Conservation (phyloP, 1,140 invertebrate genomes). For the Drosophila nikananu region DNA sequence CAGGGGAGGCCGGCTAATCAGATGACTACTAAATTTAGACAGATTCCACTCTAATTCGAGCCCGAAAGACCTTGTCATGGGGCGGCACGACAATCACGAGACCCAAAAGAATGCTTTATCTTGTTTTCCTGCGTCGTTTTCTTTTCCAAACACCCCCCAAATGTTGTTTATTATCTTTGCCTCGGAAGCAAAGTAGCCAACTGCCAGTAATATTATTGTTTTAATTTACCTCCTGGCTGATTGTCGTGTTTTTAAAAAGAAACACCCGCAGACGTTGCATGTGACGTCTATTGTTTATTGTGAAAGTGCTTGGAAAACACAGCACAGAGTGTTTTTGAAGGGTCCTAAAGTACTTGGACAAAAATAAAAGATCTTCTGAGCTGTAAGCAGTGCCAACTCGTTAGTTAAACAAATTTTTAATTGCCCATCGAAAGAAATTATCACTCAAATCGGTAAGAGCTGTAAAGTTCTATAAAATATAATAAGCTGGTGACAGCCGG, state of each 20-base stretch:
- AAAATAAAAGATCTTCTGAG: background rate
- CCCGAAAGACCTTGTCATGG: slow-evolving; percentile 25
- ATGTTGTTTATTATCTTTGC: slow-evolving; percentile 56
- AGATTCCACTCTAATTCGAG: slow-evolving; percentile 28
- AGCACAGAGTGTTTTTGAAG: slow-evolving; percentile 35
- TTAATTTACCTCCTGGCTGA: slow-evolving; percentile 22
- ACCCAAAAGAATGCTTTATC: slow-evolving; percentile 38
- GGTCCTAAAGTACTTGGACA: background rate
- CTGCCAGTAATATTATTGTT: slow-evolving; percentile 36
- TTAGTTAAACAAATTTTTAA: slow-evolving; percentile 68
- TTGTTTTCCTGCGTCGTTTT: slow-evolving; percentile 51
- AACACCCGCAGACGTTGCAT: slow-evolving; percentile 20
- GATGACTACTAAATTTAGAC: slow-evolving; percentile 76
- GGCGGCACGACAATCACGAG: slow-evolving; percentile 75
- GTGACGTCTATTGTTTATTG: slow-evolving; percentile 54
- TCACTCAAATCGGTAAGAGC: slow-evolving; percentile 33
- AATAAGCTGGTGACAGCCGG: slow-evolving; percentile 53
- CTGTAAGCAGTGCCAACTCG: slow-evolving; percentile 14
- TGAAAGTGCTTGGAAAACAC: slow-evolving; percentile 18
- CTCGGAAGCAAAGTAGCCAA: slow-evolving; percentile 36
- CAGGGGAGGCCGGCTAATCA: slow-evolving; percentile 40
- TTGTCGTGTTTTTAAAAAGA: slow-evolving; percentile 34
- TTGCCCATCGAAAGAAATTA: slow-evolving; percentile 54
- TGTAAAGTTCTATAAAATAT: slow-evolving; percentile 65
- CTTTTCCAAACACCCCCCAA: slow-evolving; percentile 31